phyloP scores from a whole-genome alignment of 2,797 vertebrate genomes.

The Holocentrus rufus region DNA sequence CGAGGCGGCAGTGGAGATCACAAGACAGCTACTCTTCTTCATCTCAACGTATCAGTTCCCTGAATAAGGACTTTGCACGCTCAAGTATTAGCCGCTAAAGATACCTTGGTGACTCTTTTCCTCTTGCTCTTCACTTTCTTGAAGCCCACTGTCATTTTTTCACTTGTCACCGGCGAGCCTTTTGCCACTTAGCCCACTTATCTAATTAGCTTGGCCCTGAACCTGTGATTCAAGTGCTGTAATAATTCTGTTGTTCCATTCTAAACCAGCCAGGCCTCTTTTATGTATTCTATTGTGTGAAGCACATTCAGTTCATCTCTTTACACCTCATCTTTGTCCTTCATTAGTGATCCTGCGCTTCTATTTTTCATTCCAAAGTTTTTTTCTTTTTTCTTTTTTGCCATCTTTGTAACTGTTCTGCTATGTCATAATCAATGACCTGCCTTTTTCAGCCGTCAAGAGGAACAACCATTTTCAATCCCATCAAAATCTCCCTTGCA shows the following conservation, averaged over 20 bases:
- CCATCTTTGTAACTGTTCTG: slow-evolving; percentile 21
- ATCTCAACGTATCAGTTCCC: too few relatives aligned
- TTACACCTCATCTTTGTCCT: too few relatives aligned
- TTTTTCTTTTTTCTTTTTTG: neutral
- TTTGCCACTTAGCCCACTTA: neutral
- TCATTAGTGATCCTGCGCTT: too few relatives aligned
- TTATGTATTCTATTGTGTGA: neutral
- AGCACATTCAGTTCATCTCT: neutral
- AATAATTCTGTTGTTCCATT: neutral
- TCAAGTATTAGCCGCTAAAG: neutral
- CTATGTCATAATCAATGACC: slow-evolving; percentile 14
- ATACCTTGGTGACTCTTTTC: neutral
- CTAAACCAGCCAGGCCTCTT: neutral
- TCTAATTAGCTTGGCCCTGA: slow-evolving; percentile 16
- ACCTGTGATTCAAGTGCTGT: neutral
- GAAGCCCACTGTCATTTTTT: slow-evolving; percentile 4
- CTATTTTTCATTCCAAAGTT: too few relatives aligned
- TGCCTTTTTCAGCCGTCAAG: slow-evolving; percentile 5
- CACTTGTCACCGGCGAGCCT: slow-evolving; percentile 1
- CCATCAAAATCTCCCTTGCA: slow-evolving; percentile 27
- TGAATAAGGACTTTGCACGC: too few relatives aligned
- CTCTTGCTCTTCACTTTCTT: neutral
- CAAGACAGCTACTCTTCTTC: neutral
- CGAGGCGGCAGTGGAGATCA: too few relatives aligned
- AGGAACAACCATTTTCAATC: slow-evolving; percentile 29